Conservation (phyloP, 2,797 vertebrate species). For the Helicolenus hilgendorfi region DNA sequence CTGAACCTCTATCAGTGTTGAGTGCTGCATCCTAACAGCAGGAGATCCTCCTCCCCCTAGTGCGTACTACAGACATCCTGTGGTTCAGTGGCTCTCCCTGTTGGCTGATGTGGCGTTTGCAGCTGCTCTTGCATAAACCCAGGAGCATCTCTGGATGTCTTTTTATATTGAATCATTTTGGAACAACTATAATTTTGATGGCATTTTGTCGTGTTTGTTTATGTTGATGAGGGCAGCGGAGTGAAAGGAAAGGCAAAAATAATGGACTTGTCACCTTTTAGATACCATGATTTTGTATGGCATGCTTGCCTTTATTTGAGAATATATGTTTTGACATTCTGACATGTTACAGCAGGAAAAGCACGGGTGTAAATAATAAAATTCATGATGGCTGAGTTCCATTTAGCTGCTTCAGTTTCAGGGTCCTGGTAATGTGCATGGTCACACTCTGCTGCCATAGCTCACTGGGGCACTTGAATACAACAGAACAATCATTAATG, state of each 20-base stretch:
- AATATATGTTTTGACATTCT: not conserved
- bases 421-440: not conserved
- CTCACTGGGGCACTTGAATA: not conserved
- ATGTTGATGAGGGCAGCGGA: not conserved
- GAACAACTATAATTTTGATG: not conserved
- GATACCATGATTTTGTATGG: not conserved
- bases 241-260: not conserved
- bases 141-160: not conserved
- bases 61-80: not conserved
- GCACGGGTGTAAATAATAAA: not conserved
- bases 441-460: too few relatives aligned
- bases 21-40: not conserved
- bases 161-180: not conserved
- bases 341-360: not conserved
- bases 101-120: conserved; percentile 48
- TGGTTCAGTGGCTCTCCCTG: conserved; percentile 69
- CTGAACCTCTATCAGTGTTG: conserved; percentile 33
- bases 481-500: not conserved
- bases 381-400: not conserved
- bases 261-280: not conserved
- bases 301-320: not conserved
- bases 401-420: not conserved
- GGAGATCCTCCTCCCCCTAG: not conserved
- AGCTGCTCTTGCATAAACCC: not conserved
- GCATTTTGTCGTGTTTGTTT: not conserved